Conservation (phyloP, 2,888 invertebrate genomes). For the Polymixis lichenea region DNA sequence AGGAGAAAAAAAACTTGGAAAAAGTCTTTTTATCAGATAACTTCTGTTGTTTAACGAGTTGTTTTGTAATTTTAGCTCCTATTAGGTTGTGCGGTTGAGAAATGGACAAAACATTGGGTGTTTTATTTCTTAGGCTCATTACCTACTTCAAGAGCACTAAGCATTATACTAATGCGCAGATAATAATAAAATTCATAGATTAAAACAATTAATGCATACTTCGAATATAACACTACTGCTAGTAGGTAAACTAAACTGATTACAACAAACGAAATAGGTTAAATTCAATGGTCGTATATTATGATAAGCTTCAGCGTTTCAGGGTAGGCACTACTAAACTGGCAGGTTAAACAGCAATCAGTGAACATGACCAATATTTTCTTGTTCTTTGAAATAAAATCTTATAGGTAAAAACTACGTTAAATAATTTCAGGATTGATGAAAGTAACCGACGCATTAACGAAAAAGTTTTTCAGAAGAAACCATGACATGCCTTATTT, state of each 20-base stretch:
- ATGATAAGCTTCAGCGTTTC: not conserved
- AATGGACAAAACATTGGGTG: not conserved
- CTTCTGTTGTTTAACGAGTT: slow-evolving; percentile 6
- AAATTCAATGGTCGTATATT: not conserved
- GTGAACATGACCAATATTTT: not conserved
- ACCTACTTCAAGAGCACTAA: too few relatives aligned
- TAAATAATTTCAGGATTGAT: not conserved
- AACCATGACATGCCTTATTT: not conserved
- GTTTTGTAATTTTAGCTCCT: not conserved
- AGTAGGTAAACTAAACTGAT: too few relatives aligned
- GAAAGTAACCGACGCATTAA: not conserved
- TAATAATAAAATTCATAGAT: too few relatives aligned
- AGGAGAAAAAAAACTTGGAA: slow-evolving; percentile 13
- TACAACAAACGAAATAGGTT: too few relatives aligned
- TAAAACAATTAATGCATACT: too few relatives aligned
- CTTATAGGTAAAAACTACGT: not conserved
- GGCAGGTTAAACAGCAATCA: not conserved
- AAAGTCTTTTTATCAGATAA: slow-evolving; percentile 32
- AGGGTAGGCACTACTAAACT: too few relatives aligned
- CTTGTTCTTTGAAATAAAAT: not conserved
- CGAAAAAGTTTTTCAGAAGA: not conserved
- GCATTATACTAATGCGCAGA: too few relatives aligned
- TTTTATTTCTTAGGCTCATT: too few relatives aligned
- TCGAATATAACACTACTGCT: too few relatives aligned
- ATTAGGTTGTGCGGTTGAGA: not conserved